Conservation (phyloP, 2,888 invertebrate genomes). For the Malthinus flaveolus region DNA sequence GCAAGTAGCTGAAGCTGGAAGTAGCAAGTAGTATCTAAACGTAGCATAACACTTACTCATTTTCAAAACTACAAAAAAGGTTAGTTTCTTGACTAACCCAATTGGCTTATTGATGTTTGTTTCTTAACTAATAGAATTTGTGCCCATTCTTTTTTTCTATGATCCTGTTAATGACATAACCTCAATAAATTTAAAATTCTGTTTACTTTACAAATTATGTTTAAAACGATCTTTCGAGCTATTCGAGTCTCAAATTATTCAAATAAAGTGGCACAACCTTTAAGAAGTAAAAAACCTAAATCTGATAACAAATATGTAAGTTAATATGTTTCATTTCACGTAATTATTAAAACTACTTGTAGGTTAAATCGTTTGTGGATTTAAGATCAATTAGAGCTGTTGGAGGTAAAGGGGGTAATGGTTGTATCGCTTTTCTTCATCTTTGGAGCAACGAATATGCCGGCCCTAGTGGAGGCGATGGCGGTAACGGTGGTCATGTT, state of each 20-base stretch:
- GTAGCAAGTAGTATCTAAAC: too few species aligned
- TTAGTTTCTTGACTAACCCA: too few species aligned
- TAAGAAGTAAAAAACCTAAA: constrained; percentile 56
- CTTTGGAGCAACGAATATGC: constrained; percentile 83
- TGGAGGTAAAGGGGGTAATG: constrained; percentile 94
- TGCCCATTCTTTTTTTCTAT: too few species aligned
- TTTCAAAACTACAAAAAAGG: too few species aligned
- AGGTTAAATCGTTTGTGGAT: constrained; percentile 71
- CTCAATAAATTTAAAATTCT: not conserved
- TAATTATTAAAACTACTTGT: not conserved
- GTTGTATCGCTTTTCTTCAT: constrained; percentile 84
- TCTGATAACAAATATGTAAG: constrained; percentile 53
- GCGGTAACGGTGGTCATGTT: constrained; percentile 94
- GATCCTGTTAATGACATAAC: not conserved
- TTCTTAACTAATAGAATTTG: too few species aligned
- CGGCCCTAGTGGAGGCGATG: constrained; percentile 96
- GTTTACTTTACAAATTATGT: not conserved
- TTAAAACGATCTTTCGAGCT: constrained; percentile 1
- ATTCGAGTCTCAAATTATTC: constrained; percentile 2
- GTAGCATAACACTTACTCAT: too few species aligned
- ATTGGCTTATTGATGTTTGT: too few species aligned
- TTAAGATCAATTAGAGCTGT: constrained; percentile 61
- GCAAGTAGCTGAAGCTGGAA: too few species aligned
- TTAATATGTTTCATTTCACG: not conserved
- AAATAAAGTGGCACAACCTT: constrained; percentile 45